Evolutionary conservation across 2,888 invertebrate species (phyloP), one percentile per base, ranked within the genome.

Genomic region (Patella pellucida): DNA sequence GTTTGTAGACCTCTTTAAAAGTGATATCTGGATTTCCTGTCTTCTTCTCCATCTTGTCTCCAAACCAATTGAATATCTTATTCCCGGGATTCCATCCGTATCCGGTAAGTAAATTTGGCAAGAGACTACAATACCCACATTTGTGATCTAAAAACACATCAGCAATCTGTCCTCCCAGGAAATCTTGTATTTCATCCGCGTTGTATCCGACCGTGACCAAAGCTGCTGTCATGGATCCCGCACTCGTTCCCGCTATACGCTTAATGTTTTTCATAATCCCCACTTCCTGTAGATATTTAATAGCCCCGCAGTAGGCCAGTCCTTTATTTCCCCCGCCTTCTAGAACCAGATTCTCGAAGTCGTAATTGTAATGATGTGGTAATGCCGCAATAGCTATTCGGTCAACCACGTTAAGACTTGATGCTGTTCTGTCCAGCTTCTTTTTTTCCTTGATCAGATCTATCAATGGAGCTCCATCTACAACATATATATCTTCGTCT

Each of bases 71-170:
- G 75, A 82, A 85, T 31, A 89, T 82, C 41, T 81, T 78, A 68
- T 82, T 83, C 2, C 87, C 88, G 0, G 88, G 87, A 74, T 89
- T 87, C 87, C 88, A 87, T 5, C 89, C 88, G 62, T 85, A 89
- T 0, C 80, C 83, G 11, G 76, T 76, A 7, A 88, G 71, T 11
- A 88, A 75, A 71, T 87, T 88, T 4, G 87, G 88, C 12, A 88
- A 72, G 1, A 87, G 78, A 69, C 86, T 85, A 11, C 85, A 76
- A 70, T 84, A 84, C 9, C 88, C 88, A 76, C 86, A 87, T 1
- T 1, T 52, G 73, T 76, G 73, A 84, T 85, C 86, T 19, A 84
- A 73, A 52, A 86, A 85, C 16, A 85, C 76, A 19, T 78, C 73
- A 16, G 83, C 81, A 68, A 86, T 78, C 73, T 87, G 86, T 71